phyloP scores from a whole-genome alignment of 2,888 invertebrate species.

The Ophonus ardosiacus region DNA sequence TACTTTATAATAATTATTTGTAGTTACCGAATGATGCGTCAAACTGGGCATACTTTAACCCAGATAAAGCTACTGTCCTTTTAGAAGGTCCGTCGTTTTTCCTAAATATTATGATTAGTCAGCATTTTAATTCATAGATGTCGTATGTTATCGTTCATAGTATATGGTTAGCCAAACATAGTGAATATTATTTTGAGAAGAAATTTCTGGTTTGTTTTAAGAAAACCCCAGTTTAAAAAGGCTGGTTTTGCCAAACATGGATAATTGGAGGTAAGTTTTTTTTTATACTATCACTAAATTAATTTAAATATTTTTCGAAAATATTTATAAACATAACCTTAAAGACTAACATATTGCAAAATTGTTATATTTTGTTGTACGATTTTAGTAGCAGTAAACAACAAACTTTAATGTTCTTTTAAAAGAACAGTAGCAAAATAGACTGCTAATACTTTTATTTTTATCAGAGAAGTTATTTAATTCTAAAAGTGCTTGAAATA shows the following conservation, averaged over 20 bases:
- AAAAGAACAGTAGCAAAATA: constrained; percentile 21
- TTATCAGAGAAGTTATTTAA: neutral
- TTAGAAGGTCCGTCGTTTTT: neutral
- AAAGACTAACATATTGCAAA: neutral
- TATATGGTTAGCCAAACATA: neutral
- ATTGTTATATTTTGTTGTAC: neutral
- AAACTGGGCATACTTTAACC: neutral
- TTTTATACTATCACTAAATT: neutral
- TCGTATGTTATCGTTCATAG: neutral
- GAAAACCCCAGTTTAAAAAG: neutral
- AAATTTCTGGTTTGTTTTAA: neutral
- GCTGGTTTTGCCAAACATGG: neutral
- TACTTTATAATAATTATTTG: too few species aligned
- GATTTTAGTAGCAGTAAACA: neutral
- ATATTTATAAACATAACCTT: neutral
- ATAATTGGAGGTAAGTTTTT: neutral
- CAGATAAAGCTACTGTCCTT: constrained; percentile 4
- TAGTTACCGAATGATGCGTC: too few species aligned
- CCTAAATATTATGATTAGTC: neutral
- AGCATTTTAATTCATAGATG: neutral
- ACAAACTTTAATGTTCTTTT: constrained; percentile 6
- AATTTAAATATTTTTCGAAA: neutral
- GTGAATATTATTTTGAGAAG: neutral
- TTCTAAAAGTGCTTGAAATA: neutral
- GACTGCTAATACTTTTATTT: neutral